Conservation (phyloP, 2,797 vertebrate genomes). For the Balearica regulorum region DNA sequence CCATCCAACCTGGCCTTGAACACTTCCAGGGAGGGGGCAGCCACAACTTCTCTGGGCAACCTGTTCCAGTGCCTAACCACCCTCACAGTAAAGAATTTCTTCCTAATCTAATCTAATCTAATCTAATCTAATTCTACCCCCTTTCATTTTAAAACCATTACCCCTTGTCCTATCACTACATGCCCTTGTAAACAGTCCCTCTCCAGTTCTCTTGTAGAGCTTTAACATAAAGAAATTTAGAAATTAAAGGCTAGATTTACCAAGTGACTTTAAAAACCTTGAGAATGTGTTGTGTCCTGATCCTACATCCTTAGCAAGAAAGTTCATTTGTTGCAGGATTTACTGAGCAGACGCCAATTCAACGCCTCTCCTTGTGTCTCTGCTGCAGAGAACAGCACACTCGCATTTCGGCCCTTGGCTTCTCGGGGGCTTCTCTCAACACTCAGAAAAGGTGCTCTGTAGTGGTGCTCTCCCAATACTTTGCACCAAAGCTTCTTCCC, state of each 20-base stretch:
- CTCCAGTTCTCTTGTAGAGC: no score
- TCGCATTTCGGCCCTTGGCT: background rate
- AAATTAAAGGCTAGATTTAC: background rate
- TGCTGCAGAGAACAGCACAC: background rate
- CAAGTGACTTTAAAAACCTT: background rate
- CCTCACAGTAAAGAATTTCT: no score
- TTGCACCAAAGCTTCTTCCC: background rate
- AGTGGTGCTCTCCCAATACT: background rate
- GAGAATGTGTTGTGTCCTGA: background rate
- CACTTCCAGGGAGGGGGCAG: no score
- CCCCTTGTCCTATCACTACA: no score
- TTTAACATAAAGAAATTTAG: background rate
- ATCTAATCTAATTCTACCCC: no score
- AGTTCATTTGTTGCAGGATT: background rate
- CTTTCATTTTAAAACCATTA: no score
- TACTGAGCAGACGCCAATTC: background rate
- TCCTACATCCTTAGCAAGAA: background rate
- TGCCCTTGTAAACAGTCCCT: no score
- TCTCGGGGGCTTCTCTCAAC: background rate
- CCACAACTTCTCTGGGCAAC: no score
- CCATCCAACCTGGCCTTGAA: no score
- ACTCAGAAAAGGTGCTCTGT: background rate
- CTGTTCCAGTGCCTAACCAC: no score
- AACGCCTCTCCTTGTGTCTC: background rate
- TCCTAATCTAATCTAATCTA: no score